A percentile compares a stretch with the other conserved stretches of the same genome.
phyloP scores from a whole-genome alignment of 2,113 vertebrate species.

The Sakesphorus luctuosus region DNA sequence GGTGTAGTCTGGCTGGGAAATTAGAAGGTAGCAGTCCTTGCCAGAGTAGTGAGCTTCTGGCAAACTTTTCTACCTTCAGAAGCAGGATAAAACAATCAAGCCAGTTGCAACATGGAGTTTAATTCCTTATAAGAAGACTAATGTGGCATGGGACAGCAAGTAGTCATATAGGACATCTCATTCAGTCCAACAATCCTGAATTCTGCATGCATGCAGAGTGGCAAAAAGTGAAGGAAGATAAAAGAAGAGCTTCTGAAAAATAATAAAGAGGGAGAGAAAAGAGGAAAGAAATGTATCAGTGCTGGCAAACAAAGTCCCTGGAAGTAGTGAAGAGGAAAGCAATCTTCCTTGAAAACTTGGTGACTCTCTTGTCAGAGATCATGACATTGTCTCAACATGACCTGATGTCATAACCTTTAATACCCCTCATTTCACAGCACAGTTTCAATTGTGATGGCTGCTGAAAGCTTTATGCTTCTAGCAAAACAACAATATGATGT shows the following conservation, averaged over 20 bases:
- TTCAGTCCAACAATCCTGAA: neutral
- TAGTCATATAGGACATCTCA: neutral
- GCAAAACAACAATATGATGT: neutral
- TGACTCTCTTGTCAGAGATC: neutral
- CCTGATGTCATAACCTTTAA: neutral
- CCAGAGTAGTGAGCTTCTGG: neutral
- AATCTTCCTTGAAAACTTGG: neutral
- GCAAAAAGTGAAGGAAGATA: neutral
- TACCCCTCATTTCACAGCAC: neutral
- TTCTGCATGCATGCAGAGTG: neutral
- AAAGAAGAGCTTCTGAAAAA: neutral
- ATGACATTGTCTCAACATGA: neutral
- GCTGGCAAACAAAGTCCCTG: neutral
- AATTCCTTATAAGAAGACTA: neutral
- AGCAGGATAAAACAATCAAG: neutral
- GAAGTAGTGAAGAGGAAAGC: neutral
- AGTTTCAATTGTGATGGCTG: neutral
- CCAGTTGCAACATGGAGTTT: neutral
- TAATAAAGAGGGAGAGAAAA: neutral
- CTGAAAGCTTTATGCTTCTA: neutral
- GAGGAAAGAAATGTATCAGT: neutral
- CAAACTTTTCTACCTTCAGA: neutral
- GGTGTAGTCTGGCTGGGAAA: neutral
- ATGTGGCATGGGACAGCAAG: neutral
- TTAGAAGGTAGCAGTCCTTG: neutral